Evolutionary conservation across 2,797 vertebrate genomes (phyloP).

Genomic region (Danio jaintianensis): DNA sequence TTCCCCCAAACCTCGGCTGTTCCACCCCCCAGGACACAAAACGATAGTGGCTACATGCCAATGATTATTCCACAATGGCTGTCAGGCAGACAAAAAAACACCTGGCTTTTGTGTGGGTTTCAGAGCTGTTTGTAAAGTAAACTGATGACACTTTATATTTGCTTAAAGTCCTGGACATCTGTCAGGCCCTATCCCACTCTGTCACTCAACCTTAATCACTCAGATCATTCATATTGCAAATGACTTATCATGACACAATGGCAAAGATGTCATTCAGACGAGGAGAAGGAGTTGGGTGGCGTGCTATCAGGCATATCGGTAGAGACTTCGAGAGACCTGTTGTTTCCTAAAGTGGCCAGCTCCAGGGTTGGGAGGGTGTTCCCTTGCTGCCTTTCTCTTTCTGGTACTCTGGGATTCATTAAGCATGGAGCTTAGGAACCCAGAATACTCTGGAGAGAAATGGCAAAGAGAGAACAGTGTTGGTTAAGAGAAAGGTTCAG

Average conservation of each 20-base stretch:
- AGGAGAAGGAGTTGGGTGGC: slow-evolving; percentile 14
- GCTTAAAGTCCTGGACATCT: slow-evolving; percentile 34
- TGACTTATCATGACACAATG: not conserved
- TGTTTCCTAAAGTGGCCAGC: slow-evolving; percentile 60
- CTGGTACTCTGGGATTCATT: slow-evolving; percentile 70
- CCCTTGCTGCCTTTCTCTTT: slow-evolving; percentile 59
- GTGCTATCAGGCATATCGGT: slow-evolving; percentile 5
- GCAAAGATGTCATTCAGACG: slow-evolving; percentile 4
- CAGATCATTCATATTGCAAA: not conserved
- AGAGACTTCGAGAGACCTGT: slow-evolving; percentile 41
- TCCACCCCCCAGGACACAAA: slow-evolving; percentile 66
- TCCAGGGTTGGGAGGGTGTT: slow-evolving; percentile 58
- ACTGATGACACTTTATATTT: not conserved
- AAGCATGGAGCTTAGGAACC: slow-evolving; percentile 67
- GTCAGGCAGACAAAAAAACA: slow-evolving; percentile 75
- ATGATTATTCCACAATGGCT: slow-evolving; percentile 78
- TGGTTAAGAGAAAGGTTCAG: not conserved
- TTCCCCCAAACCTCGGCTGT: slow-evolving; percentile 29
- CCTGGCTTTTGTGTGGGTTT: slow-evolving; percentile 66
- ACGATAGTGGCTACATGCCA: slow-evolving; percentile 61
- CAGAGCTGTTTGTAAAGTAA: slow-evolving; percentile 53
- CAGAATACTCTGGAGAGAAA: slow-evolving; percentile 51
- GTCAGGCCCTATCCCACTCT: slow-evolving; percentile 54
- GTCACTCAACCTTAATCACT: slow-evolving; percentile 44
- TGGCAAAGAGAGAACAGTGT: slow-evolving; percentile 4